Conservation (phyloP, 2,113 vertebrate species). For the Embiotoca jacksoni region DNA sequence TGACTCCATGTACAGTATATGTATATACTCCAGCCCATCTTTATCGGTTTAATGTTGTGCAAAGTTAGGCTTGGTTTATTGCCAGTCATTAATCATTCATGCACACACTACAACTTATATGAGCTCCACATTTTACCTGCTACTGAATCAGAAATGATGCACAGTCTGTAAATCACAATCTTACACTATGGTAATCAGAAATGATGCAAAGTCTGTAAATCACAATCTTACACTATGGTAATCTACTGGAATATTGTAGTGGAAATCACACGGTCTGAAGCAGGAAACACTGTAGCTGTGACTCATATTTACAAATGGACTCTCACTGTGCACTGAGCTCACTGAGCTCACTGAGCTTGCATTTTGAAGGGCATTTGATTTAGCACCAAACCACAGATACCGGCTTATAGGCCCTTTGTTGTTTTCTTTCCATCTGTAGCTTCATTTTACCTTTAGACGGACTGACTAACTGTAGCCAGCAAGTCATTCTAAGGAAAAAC, state of each 20-base stretch:
- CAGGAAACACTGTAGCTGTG: background rate
- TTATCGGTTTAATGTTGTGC: slow-evolving; percentile 66
- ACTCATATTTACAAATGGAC: slow-evolving; percentile 3
- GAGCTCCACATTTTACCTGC: slow-evolving; percentile 36
- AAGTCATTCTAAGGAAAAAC: background rate
- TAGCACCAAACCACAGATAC: background rate
- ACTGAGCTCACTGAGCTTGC: too few species aligned
- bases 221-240: slow-evolving; percentile 9
- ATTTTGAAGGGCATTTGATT: background rate
- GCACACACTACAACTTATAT: slow-evolving; percentile 30
- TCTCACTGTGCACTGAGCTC: background rate
- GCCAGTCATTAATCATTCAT: slow-evolving; percentile 58
- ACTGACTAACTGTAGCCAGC: background rate
- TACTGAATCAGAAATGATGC: slow-evolving; percentile 46
- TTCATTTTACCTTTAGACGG: slow-evolving; percentile 14
- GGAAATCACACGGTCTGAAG: slow-evolving; percentile 5
- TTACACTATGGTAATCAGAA: slow-evolving; percentile 22
- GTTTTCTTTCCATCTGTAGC: background rate
- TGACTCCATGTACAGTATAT: slow-evolving; percentile 44
- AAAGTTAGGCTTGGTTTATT: slow-evolving; percentile 54
- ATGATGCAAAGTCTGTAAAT: slow-evolving; percentile 23
- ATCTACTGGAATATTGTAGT: slow-evolving; percentile 4
- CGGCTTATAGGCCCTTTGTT: background rate
- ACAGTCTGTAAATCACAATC: slow-evolving; percentile 16
- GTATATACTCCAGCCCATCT: slow-evolving; percentile 44